phyloP scores from a whole-genome alignment of 2,888 invertebrate genomes.

The Atrina japonica region DNA sequence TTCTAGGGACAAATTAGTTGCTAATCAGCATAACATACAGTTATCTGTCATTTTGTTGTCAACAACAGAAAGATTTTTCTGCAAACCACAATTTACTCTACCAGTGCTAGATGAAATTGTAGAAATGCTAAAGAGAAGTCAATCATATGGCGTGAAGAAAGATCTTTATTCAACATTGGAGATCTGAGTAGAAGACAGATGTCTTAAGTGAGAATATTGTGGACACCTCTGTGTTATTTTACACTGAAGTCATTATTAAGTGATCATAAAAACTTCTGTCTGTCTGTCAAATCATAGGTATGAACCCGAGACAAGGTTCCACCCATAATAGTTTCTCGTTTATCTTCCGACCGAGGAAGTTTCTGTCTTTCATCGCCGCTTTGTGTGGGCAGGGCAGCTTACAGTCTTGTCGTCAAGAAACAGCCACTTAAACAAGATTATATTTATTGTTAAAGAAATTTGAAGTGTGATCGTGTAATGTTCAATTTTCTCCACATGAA shows the following conservation, averaged over 20 bases:
- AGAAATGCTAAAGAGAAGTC: no score
- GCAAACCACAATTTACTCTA: no score
- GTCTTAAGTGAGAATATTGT: constrained; percentile 8
- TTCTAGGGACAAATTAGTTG: no score
- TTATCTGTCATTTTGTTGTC: no score
- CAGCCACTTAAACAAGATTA: background rate
- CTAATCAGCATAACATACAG: no score
- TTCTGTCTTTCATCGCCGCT: no score
- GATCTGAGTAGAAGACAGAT: constrained; percentile 21
- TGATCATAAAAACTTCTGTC: constrained; percentile 34
- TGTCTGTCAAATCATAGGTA: constrained; percentile 39
- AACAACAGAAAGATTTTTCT: no score
- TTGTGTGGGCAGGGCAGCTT: no score
- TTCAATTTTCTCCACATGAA: constrained; percentile 15
- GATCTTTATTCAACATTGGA: no score
- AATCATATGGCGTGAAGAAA: no score
- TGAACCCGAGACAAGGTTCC: constrained; percentile 12
- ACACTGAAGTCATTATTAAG: constrained; percentile 39
- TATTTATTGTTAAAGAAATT: constrained; percentile 25
- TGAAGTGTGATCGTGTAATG: constrained; percentile 29
- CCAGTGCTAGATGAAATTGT: no score
- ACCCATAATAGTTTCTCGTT: constrained; percentile 28
- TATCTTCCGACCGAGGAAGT: constrained; percentile 29
- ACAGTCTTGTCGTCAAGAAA: background rate
- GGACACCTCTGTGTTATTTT: constrained; percentile 32